Percentiles rank a stretch among this genome's conserved stretches.
Evolutionary conservation across 2,113 vertebrate species (phyloP).

Genomic region (Hemichromis elongatus): DNA sequence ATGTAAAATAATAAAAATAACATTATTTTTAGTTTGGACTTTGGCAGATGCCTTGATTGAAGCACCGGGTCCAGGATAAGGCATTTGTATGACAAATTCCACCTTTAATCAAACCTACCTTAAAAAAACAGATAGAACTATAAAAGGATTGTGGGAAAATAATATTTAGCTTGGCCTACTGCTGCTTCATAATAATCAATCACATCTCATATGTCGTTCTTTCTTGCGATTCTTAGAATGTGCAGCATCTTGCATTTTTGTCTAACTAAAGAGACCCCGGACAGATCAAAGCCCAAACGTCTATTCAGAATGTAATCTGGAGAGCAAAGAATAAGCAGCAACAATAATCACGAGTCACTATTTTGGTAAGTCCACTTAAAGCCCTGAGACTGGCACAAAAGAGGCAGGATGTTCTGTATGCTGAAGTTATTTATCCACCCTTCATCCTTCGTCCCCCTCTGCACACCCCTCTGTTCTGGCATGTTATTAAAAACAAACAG

Average conservation of each 20-base stretch:
- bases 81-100: neutral
- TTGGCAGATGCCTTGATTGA: neutral
- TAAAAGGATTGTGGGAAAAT: neutral
- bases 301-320: neutral
- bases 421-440: conserved; percentile 42
- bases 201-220: neutral
- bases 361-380: neutral
- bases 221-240: neutral
- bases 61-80: neutral
- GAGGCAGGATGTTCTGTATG: conserved; percentile 1
- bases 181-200: neutral
- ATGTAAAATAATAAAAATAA: neutral
- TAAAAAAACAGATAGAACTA: neutral
- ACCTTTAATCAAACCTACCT: neutral
- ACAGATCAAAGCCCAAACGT: neutral
- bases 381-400: neutral
- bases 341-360: neutral
- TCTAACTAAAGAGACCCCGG: neutral
- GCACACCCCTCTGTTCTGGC: conserved; percentile 29
- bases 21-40: neutral
- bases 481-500: conserved; percentile 70
- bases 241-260: neutral
- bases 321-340: neutral
- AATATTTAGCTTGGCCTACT: neutral
- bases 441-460: conserved; percentile 7